Conservation (phyloP, 2,113 vertebrate genomes). For the Forbesichthys papilliferus region DNA sequence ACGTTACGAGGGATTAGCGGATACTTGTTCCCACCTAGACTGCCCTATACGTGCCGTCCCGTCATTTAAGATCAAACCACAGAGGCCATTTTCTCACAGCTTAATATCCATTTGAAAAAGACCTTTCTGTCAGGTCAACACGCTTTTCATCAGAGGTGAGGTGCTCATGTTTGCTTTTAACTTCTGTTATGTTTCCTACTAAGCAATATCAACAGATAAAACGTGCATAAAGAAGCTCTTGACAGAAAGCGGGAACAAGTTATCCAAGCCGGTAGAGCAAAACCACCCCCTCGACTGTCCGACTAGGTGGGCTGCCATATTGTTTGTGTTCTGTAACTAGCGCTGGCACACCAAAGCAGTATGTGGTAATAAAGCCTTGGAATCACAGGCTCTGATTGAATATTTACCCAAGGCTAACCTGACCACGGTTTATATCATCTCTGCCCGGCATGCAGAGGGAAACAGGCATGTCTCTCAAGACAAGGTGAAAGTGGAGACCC, state of each 20-base stretch:
- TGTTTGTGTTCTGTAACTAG: slow-evolving; percentile 65
- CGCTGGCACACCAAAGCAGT: slow-evolving; percentile 47
- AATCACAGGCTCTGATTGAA: slow-evolving; percentile 53
- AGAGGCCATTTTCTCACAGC: background rate
- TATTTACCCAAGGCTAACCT: slow-evolving; percentile 69
- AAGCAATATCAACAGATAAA: slow-evolving; percentile 38
- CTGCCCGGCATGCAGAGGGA: slow-evolving; percentile 42
- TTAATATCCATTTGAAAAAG: background rate
- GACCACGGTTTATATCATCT: slow-evolving; percentile 62
- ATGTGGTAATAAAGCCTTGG: slow-evolving; percentile 46
- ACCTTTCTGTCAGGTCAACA: slow-evolving; percentile 14
- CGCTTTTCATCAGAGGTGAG: background rate
- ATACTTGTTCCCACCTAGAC: slow-evolving; percentile 25
- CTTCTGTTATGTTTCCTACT: slow-evolving; percentile 11
- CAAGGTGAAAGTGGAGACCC: background rate
- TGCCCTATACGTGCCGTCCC: slow-evolving; percentile 4
- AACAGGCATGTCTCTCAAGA: slow-evolving; percentile 51
- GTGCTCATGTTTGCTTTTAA: slow-evolving; percentile 18
- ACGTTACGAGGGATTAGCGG: slow-evolving; percentile 7
- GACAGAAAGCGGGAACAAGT: slow-evolving; percentile 64
- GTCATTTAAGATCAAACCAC: background rate
- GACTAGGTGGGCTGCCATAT: slow-evolving; percentile 52
- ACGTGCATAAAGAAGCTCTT: slow-evolving; percentile 38
- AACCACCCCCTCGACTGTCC: slow-evolving; percentile 46
- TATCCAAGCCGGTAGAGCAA: slow-evolving; percentile 62